These are phyloP conservation scores for Catonia carolina DNA, from an alignment of 2,888 invertebrate species.

Conservation along the genomic window DNA sequence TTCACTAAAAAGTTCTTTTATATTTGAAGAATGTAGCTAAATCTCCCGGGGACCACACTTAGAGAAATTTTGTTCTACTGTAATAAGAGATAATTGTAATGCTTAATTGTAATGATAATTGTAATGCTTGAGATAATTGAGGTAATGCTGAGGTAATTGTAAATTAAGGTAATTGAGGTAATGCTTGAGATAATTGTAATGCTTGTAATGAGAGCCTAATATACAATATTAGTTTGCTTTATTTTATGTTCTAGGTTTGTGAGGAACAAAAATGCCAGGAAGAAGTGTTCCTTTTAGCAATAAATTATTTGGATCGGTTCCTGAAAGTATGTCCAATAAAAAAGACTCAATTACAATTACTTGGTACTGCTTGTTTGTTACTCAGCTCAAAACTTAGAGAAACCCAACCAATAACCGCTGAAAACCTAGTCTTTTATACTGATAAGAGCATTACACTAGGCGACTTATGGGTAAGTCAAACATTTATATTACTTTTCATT, in stretches of 20 bases:
- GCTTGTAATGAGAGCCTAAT: too few relatives aligned
- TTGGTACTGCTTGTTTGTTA: slow-evolving; percentile 87
- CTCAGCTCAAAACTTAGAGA: slow-evolving; percentile 91
- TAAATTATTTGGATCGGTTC: slow-evolving; percentile 91
- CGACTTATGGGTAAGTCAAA: slow-evolving; percentile 77
- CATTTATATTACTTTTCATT: not conserved
- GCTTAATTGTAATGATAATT: too few relatives aligned
- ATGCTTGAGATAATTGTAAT: too few relatives aligned
- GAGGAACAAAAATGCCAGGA: slow-evolving; percentile 89
- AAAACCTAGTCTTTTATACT: slow-evolving; percentile 83
- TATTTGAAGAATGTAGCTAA: too few relatives aligned
- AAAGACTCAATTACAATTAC: slow-evolving; percentile 81
- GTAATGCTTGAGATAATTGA: too few relatives aligned
- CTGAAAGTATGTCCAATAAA: slow-evolving; percentile 74
- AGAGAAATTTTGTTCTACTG: too few relatives aligned
- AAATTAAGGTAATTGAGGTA: too few relatives aligned
- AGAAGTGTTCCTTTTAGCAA: slow-evolving; percentile 87
- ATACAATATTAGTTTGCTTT: too few relatives aligned
- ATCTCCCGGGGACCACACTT: too few relatives aligned
- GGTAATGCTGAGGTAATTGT: too few relatives aligned
- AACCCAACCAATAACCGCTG: slow-evolving; percentile 69
- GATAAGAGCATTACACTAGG: slow-evolving; percentile 83
- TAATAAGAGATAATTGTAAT: too few relatives aligned
- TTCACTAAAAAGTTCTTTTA: too few relatives aligned
- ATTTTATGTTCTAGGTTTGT: slow-evolving; percentile 67